phyloP scores from a whole-genome alignment of 2,888 invertebrate species.

The Tortrix viridana region DNA sequence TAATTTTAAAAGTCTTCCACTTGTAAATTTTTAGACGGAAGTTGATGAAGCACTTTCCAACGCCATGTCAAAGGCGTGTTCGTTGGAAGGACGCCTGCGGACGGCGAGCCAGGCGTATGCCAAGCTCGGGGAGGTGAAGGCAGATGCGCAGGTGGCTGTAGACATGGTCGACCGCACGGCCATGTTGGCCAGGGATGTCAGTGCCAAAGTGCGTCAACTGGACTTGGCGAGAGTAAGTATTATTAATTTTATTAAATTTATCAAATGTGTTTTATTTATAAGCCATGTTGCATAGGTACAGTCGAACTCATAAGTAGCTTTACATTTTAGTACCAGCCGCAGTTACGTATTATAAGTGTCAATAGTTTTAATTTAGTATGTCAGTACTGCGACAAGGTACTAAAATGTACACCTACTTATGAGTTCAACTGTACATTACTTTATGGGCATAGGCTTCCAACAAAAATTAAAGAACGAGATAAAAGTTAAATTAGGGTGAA shows the following conservation, averaged over 20 bases:
- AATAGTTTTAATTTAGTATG: too few relatives aligned
- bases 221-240: constrained; percentile 93
- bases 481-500: too few relatives aligned
- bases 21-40: constrained; percentile 82
- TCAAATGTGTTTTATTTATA: neutral
- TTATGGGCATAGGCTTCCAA: too few relatives aligned
- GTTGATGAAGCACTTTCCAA: constrained; percentile 88
- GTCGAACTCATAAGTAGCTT: too few relatives aligned
- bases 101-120: constrained; percentile 92
- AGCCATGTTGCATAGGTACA: too few relatives aligned
- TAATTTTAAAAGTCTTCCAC: too few relatives aligned
- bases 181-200: constrained; percentile 95
- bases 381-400: too few relatives aligned
- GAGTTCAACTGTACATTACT: too few relatives aligned
- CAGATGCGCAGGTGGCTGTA: constrained; percentile 91
- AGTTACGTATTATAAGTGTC: too few relatives aligned
- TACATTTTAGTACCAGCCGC: too few relatives aligned
- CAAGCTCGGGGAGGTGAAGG: constrained; percentile 90
- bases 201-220: constrained; percentile 96
- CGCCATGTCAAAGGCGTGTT: constrained; percentile 89
- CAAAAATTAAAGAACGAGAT: too few relatives aligned
- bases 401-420: too few relatives aligned
- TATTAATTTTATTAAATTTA: constrained; percentile 1
- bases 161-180: constrained; percentile 95
- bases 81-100: constrained; percentile 91